Conservation (phyloP, 2,888 invertebrate species). For the Drosophila helvetica region DNA sequence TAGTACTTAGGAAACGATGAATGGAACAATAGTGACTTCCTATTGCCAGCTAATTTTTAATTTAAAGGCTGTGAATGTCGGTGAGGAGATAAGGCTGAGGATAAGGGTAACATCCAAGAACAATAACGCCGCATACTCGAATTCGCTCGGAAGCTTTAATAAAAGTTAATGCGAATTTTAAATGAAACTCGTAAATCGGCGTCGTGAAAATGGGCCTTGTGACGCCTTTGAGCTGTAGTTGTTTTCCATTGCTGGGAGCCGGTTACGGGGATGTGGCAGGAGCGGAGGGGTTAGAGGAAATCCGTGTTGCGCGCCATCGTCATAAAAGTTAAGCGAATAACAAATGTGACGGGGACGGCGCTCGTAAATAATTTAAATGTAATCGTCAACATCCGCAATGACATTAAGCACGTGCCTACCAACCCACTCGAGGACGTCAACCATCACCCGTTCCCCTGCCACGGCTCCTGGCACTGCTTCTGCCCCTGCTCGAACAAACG, state of each 20-base stretch:
- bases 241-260: constrained; percentile 2
- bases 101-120: background rate
- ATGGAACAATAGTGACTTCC: constrained; percentile 56
- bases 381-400: constrained; percentile 79
- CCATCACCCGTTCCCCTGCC: constrained; percentile 2
- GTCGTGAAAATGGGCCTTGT: constrained; percentile 56
- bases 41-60: constrained; percentile 64
- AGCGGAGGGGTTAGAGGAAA: constrained; percentile 53
- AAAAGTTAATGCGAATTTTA: constrained; percentile 74
- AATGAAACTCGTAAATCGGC: constrained; percentile 68
- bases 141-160: constrained; percentile 69
- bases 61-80: constrained; percentile 62
- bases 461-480: background rate
- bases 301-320: constrained; percentile 65
- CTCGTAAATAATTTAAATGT: constrained; percentile 80
- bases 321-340: constrained; percentile 80
- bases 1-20: constrained; percentile 28
- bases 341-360: constrained; percentile 65
- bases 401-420: constrained; percentile 77
- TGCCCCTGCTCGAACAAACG: background rate
- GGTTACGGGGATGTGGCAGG: background rate
- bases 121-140: constrained; percentile 46
- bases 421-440: constrained; percentile 42
- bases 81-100: constrained; percentile 14
- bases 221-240: constrained; percentile 49